Base-by-base conservation (phyloP, 53 echinoderm and acorn worm species). In the Crossaster papposus region DNA sequence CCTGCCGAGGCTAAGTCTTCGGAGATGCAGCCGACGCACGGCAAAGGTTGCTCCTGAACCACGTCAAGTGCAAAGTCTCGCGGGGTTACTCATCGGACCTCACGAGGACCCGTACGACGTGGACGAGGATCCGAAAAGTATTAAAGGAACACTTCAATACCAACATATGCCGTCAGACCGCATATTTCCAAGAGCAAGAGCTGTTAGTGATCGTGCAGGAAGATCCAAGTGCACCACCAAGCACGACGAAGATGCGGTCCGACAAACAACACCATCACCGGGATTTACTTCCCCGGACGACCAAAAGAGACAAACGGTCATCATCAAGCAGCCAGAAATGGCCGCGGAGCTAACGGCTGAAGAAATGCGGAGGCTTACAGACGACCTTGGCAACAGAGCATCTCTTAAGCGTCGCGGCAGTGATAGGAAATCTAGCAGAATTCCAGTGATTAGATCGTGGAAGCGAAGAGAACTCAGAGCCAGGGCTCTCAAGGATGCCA, bases 41-140 rank as follows among this genome's bases (percentile, higher is more conserved):
- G 29, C 71, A 71, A 71, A 71, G 32, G 71, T 71, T 71, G 71
- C 71, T 71, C 71, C 71, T 71, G 32, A 71, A 71, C 71, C 71
- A n/a, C 15, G 13, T 71, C 29, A 4, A 12, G 26, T n/a, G 30
- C 71, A 29, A 30, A 71, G 13, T 71, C 29, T 71, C 32, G 26
- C 71, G 30, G 71, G 29, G 22, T 14, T 58, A 4, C 22, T 2
- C 58, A 58, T 58, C 58, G 22, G 7, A 58, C 17, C 58, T 20
- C 15, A 58, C 12, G 22, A 58, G 15, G 58, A 58, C 58, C 58
- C 12, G 58, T 58, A 18, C 58, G 58, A 58, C 58, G 12, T 58
- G 58, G 58, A 58, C 58, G 15, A 2, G 58, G 58, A 58, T 11
- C 12, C 58, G 17, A 58, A 58, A 1, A 5, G 44, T 9, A 44